Percentiles rank a stretch among this genome's conserved stretches.
phyloP scores from a whole-genome alignment of 2,797 vertebrate genomes.

The Bovichtus variegatus region DNA sequence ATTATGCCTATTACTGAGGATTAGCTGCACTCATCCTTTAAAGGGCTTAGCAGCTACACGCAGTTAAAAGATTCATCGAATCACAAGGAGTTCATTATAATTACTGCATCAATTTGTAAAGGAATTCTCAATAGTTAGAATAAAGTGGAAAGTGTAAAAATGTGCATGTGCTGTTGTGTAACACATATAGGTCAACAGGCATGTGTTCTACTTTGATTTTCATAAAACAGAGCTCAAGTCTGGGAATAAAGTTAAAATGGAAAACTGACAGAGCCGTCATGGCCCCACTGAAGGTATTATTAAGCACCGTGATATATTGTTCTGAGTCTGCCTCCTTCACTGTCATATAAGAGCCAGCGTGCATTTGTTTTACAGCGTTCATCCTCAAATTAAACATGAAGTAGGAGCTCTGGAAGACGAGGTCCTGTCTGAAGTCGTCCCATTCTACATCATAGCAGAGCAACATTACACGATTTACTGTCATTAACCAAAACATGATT shows the following conservation, averaged over 20 bases:
- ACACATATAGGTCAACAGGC: constrained; percentile 35
- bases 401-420: constrained; percentile 31
- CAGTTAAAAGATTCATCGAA: constrained; percentile 62
- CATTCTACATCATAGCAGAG: not conserved
- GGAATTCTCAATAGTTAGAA: constrained; percentile 3
- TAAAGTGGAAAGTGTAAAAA: constrained; percentile 5
- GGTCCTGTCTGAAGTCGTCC: constrained; percentile 28
- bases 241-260: constrained; percentile 45
- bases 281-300: constrained; percentile 39
- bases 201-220: constrained; percentile 30
- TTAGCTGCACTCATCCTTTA: constrained; percentile 61
- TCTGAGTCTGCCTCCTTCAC: constrained; percentile 36
- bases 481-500: not conserved
- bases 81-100: constrained; percentile 39
- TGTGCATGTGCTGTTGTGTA: not conserved
- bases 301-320: constrained; percentile 42
- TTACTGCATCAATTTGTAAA: constrained; percentile 9
- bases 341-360: constrained; percentile 53
- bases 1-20: constrained; percentile 64
- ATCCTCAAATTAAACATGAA: constrained; percentile 34
- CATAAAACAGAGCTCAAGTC: constrained; percentile 43
- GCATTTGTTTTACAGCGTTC: constrained; percentile 38
- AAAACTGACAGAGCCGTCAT: constrained; percentile 36
- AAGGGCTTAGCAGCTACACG: constrained; percentile 43
- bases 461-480: not conserved